Conservation (phyloP, 2,888 invertebrate species). For the Cepaea hortensis region DNA sequence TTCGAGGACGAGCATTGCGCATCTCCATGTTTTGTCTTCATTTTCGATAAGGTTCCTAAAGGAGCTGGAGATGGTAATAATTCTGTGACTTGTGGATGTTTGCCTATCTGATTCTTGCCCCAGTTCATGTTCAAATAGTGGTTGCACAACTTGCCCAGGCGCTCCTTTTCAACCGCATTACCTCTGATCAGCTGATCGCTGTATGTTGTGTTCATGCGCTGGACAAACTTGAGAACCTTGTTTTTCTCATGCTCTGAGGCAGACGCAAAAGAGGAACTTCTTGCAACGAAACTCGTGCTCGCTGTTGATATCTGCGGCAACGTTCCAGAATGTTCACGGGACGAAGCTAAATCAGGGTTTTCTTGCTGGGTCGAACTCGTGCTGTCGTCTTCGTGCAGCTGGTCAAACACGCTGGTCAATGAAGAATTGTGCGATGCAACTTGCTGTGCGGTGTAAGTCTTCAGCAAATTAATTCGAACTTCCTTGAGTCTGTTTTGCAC, state of each 20-base stretch:
- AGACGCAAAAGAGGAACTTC: neutral
- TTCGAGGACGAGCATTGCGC: neutral
- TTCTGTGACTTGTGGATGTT: neutral
- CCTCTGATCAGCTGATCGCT: constrained; percentile 20
- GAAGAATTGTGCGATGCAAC: neutral
- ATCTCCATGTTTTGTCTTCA: neutral
- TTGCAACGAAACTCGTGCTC: neutral
- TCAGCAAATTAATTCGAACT: neutral
- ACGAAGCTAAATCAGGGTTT: neutral
- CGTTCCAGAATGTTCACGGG: neutral
- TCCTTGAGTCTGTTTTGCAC: neutral
- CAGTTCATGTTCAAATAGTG: constrained; percentile 17
- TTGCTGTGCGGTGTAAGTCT: constrained; percentile 10
- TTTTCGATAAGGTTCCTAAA: neutral
- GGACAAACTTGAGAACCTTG: constrained; percentile 24
- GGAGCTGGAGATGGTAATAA: neutral
- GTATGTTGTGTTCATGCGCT: neutral
- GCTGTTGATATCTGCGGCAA: neutral
- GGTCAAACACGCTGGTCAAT: neutral
- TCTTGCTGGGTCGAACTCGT: neutral
- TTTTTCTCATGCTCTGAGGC: neutral
- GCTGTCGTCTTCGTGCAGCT: neutral
- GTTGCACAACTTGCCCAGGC: constrained; percentile 7
- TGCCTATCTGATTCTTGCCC: neutral
- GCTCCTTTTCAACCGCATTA: neutral